Evolutionary conservation across 1,140 invertebrate species (phyloP).

Genomic region (Aphaenogaster floridana): DNA sequence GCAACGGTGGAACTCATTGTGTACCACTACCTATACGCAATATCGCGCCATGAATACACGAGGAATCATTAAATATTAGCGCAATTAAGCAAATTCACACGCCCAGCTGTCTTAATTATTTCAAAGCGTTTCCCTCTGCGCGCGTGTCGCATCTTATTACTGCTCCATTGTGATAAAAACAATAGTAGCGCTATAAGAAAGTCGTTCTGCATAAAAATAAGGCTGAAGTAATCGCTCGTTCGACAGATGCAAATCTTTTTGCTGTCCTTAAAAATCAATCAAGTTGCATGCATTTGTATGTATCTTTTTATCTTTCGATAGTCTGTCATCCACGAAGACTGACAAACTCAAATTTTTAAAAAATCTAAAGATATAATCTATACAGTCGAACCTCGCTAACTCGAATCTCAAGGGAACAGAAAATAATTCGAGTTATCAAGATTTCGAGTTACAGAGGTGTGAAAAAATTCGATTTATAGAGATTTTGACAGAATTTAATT

Average conservation of each 20-base stretch:
- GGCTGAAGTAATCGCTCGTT: neutral
- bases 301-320: neutral
- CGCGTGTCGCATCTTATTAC: neutral
- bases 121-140: neutral
- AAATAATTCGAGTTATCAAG: no score
- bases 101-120: slow-evolving; percentile 34
- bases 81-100: slow-evolving; percentile 13
- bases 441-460: no score
- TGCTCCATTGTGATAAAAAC: neutral
- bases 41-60: neutral
- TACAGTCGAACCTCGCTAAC: no score
- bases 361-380: neutral
- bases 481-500: no score
- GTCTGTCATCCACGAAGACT: neutral
- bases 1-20: slow-evolving; percentile 32
- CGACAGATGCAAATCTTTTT: neutral
- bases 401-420: no score
- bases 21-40: slow-evolving; percentile 34
- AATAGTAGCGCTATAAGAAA: neutral
- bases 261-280: neutral
- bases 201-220: neutral
- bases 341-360: neutral
- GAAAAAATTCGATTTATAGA: no score
- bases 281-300: neutral
- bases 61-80: neutral